These are phyloP conservation scores for Drosophila punjabiensis DNA, from an alignment of 1,140 invertebrate genomes.

Conservation along the genomic window DNA sequence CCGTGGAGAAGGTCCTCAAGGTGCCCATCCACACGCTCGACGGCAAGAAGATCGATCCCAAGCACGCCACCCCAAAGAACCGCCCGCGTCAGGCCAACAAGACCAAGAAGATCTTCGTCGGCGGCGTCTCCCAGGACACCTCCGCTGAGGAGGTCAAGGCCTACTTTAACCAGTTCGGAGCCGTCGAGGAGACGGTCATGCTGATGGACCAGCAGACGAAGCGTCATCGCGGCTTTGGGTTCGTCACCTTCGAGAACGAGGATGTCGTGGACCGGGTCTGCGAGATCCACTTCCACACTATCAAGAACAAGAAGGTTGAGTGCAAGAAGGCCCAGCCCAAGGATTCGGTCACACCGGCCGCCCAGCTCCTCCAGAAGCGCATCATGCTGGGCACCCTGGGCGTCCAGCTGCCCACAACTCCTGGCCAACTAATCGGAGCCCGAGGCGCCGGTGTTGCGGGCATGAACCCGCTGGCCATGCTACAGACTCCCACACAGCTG, in stretches of 20 bases:
- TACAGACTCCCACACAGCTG: conserved; percentile 86
- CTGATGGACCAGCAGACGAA: conserved; percentile 98
- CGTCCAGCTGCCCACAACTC: conserved; percentile 87
- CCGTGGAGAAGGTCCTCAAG: conserved; percentile 95
- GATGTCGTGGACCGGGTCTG: conserved; percentile 96
- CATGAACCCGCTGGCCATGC: conserved; percentile 88
- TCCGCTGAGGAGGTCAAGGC: conserved; percentile 96
- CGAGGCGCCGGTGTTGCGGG: conserved; percentile 87
- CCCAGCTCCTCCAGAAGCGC: conserved; percentile 90
- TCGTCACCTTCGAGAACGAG: conserved; percentile 96
- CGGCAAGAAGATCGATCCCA: conserved; percentile 97
- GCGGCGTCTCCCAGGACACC: conserved; percentile 96
- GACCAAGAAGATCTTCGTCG: conserved; percentile 97
- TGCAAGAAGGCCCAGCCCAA: conserved; percentile 97
- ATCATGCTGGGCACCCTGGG: conserved; percentile 90
- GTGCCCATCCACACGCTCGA: conserved; percentile 96
- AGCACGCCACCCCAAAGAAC: conserved; percentile 96
- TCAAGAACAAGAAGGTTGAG: conserved; percentile 97
- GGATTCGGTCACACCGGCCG: conserved; percentile 92
- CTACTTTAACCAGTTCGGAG: conserved; percentile 96
- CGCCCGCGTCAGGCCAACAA: conserved; percentile 93
- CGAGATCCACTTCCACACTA: conserved; percentile 96
- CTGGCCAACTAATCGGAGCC: conserved; percentile 82
- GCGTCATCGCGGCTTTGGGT: conserved; percentile 95
- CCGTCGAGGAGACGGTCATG: conserved; percentile 97